Conservation (phyloP, 2,797 vertebrate genomes). For the Myotis findleyi region DNA sequence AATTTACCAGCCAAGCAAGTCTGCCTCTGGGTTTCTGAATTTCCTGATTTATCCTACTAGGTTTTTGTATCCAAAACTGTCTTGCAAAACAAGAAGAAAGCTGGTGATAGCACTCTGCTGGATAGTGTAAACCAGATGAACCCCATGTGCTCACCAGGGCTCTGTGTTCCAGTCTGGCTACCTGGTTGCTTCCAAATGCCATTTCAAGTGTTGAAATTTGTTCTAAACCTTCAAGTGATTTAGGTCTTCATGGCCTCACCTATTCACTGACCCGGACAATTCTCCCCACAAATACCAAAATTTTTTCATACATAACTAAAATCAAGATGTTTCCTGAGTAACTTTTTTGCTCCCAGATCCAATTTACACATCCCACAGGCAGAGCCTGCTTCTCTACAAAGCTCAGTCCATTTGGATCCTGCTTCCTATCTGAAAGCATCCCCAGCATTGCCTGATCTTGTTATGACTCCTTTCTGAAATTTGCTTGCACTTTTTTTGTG, state of each 20-base stretch:
- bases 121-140: background rate
- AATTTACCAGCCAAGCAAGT: constrained; percentile 26
- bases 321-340: constrained; percentile 15
- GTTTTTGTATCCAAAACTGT: background rate
- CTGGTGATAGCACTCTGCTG: background rate
- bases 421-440: background rate
- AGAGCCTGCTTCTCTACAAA: background rate
- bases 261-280: background rate
- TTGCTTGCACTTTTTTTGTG: background rate
- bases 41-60: background rate
- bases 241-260: background rate
- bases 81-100: background rate
- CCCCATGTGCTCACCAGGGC: background rate
- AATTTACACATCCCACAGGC: background rate
- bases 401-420: background rate
- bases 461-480: background rate
- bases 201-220: background rate
- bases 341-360: background rate
- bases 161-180: background rate
- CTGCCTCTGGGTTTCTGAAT: constrained; percentile 26
- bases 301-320: background rate
- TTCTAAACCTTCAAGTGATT: background rate
- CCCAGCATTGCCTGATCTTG: background rate
- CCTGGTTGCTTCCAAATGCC: background rate
- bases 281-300: background rate